phyloP scores from a whole-genome alignment of 2,888 invertebrate genomes.

The Dryobotodes eremita region DNA sequence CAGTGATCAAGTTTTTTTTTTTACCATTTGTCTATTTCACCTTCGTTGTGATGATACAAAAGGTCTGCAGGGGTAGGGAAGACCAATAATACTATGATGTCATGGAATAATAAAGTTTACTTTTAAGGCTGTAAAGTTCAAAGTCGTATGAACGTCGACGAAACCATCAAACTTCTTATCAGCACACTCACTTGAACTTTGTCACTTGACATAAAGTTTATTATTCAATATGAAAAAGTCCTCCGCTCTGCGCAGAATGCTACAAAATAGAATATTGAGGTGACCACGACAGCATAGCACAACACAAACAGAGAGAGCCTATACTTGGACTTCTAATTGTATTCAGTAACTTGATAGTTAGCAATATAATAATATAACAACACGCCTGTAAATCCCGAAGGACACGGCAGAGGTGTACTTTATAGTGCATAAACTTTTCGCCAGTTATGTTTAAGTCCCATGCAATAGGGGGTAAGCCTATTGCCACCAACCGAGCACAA shows the following conservation, averaged over 20 bases:
- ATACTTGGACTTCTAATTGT: too few species aligned
- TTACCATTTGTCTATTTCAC: not conserved
- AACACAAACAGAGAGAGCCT: not conserved
- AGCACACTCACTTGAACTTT: not conserved
- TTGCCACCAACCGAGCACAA: too few species aligned
- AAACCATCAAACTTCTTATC: not conserved
- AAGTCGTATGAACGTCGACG: too few species aligned
- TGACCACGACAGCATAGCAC: not conserved
- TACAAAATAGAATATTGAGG: not conserved
- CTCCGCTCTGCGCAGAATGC: not conserved
- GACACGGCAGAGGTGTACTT: too few species aligned
- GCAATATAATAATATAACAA: too few species aligned
- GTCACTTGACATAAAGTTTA: not conserved
- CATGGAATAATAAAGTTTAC: not conserved
- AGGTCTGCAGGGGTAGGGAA: not conserved
- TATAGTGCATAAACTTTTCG: too few species aligned
- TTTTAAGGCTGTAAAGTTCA: not conserved
- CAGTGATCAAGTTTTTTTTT: slow-evolving; percentile 19
- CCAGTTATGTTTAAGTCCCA: too few species aligned
- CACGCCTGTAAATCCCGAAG: too few species aligned
- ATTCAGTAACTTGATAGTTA: too few species aligned
- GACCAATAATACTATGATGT: not conserved
- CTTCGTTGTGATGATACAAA: not conserved
- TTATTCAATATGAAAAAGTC: not conserved
- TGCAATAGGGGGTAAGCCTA: too few species aligned